Conservation (phyloP, 2,888 invertebrate species). For the Gnatocerus cornutus region DNA sequence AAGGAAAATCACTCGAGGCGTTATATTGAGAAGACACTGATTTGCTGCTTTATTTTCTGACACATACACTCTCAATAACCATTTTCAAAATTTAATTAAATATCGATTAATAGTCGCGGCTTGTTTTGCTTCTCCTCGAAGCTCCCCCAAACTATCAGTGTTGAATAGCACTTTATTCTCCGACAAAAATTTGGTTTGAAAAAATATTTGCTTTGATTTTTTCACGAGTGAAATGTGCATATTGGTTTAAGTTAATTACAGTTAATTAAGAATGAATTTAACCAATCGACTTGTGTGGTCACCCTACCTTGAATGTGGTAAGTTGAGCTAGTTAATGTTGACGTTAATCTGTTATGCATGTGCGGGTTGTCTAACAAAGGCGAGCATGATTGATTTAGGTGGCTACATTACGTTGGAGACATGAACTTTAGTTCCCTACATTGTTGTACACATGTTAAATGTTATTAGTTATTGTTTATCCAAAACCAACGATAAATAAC, state of each 20-base stretch:
- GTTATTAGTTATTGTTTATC: conserved; percentile 45
- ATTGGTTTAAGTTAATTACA: not conserved
- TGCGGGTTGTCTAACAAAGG: conserved; percentile 39
- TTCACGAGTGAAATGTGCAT: not conserved
- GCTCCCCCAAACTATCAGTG: conserved; percentile 9
- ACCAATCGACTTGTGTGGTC: conserved; percentile 9
- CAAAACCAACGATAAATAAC: conserved; percentile 47
- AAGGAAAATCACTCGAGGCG: conserved; percentile 11
- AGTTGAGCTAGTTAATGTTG: conserved; percentile 27
- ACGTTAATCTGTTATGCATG: conserved; percentile 36
- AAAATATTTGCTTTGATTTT: no score
- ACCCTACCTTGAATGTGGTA: conserved; percentile 16
- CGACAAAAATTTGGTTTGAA: no score
- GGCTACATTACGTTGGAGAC: conserved; percentile 17
- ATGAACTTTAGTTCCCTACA: conserved; percentile 11
- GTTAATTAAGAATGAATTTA: not conserved
- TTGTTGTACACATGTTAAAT: conserved; percentile 31
- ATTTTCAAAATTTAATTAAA: conserved; percentile 31
- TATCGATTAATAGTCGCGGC: conserved; percentile 15
- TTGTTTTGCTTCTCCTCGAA: not conserved
- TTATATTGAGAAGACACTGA: conserved; percentile 17
- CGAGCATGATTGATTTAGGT: conserved; percentile 41
- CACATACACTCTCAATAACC: conserved; percentile 1
- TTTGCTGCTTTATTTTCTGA: conserved; percentile 16
- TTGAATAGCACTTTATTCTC: no score